Base-by-base conservation (phyloP, 2,113 vertebrate genomes). In the Monopterus albus region DNA sequence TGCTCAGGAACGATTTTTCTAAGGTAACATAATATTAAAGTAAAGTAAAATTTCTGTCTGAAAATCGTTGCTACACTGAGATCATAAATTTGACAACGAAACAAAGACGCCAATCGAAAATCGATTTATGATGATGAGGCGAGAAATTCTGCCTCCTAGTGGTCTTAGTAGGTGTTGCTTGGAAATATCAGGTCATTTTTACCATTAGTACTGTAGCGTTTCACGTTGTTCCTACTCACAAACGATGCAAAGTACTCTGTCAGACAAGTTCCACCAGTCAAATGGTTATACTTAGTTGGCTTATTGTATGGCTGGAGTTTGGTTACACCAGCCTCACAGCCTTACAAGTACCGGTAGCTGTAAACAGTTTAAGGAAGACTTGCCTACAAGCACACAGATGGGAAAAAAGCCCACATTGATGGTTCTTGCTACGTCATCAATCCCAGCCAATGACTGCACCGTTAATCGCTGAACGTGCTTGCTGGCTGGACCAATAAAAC, bases 391-490 rank as follows among this genome's bases (percentile, higher is more conserved):
- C 50, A 3, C 0, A 0, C 3, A 8, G 1, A 5, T 11, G 69
- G 62, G 4, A 0, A 17, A 31, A 42, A 4, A 1, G 0, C 2
- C 2, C 2, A 0, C 2, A 9, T 0, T 1, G 0, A 0, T 6
- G 1, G 0, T 17, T n/a, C 6, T 6, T 18, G 10, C 17, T 36
- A 51, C 47, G 35, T 70, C 23, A 4, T 15, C 38, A 14, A 2
- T 28, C 10, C 1, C n/a, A 80, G 61, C 91, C 91, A 93, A 93
- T 92, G 9, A 47, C 0, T 62, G 39, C 21, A 1, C 25, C 11
- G 15, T 5, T 28, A 26, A 50, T 8, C 39, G 4, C 9, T 1
- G 0, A 8, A 58, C 82, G 45, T 45, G 1, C 1, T 1, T 17
- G 0, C 2, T 17, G 1, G 0, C 2, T 66, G 23, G 47, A 43